Conservation (phyloP, 2,797 vertebrate genomes). For the Brachyalestes nurse region DNA sequence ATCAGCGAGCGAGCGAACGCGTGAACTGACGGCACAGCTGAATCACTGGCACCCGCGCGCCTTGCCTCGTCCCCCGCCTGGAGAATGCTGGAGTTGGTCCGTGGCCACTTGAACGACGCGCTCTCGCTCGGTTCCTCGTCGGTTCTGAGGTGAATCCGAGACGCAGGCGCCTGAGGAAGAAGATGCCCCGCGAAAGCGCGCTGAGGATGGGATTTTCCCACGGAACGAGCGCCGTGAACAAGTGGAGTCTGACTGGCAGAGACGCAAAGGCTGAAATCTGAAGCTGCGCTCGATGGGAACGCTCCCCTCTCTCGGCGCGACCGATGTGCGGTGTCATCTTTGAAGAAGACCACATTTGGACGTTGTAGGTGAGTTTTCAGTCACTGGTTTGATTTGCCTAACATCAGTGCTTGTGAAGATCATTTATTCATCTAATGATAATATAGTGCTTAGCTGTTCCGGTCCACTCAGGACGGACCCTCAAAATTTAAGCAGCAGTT, state of each 20-base stretch:
- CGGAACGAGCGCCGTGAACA: constrained; percentile 74
- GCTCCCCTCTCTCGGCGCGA: constrained; percentile 42
- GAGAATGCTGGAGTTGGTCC: constrained; percentile 65
- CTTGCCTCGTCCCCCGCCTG: constrained; percentile 43
- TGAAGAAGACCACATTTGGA: constrained; percentile 42
- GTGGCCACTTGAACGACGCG: constrained; percentile 49
- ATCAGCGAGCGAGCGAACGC: neutral
- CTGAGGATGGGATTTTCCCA: constrained; percentile 74
- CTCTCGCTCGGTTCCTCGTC: constrained; percentile 33
- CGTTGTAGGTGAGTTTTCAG: constrained; percentile 62
- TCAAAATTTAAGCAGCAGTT: constrained; percentile 12
- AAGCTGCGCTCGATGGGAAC: constrained; percentile 61
- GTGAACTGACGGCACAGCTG: constrained; percentile 41
- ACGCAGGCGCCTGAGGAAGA: neutral
- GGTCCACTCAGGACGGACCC: constrained; percentile 10
- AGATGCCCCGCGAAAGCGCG: constrained; percentile 73
- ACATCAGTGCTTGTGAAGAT: neutral
- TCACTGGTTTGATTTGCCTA: neutral
- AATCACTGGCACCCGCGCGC: constrained; percentile 25
- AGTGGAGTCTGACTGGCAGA: constrained; percentile 75
- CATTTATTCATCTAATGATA: too few relatives aligned
- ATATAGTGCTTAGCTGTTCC: constrained; percentile 15
- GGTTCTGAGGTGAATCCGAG: constrained; percentile 33
- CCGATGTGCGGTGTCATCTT: constrained; percentile 52
- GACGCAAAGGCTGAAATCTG: constrained; percentile 78